Evolutionary conservation across 2,888 invertebrate genomes (phyloP), one percentile per base, ranked within the genome.

Genomic region (Troides aeacus): DNA sequence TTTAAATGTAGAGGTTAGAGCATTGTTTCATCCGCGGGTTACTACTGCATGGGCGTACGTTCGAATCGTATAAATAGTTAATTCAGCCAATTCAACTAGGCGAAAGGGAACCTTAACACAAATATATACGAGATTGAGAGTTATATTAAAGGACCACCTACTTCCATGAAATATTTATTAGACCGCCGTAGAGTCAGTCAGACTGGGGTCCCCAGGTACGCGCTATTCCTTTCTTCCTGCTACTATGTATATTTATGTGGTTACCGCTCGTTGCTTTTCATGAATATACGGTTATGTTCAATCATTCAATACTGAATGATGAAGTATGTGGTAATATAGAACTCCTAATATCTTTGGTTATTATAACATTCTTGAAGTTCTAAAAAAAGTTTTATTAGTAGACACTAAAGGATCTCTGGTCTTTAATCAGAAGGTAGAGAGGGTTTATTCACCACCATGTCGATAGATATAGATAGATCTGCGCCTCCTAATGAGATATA

Each of bases 161-260:
- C 23, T 64, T 61, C 23, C 53, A 61, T 69, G 57, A 65, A 69
- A 69, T 65, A 69, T 69, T 69, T 61, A 69, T 65, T 56, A 57
- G 61, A 57, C 57, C 62, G 17, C 69, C 64, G 64, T 62, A 65
- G 61, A 65, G 62, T 63, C 69, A 56, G 64, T 63, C 69, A 56
- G 64, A 56, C 62, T 36, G 39, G 36, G 61, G 61, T 69, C 69
- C 69, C 64, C 57, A 57, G 64, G 61, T 57, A 69, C 57, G 42
- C 24, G 42, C 53, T 50, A 65, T 62, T 61, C 64, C 62, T 65
- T 69, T 69, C 57, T 65, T 65, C 61, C 53, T 18, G 39, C 62
- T 21, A 53, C 30, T 12, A 18, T 60, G 60, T 53, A 50, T 69
- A 56, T 39, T 39, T 39, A 39, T 39, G 10, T 66, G 36, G 61